Base-by-base conservation (phyloP, 2,888 invertebrate species). In the Cosmia trapezina region DNA sequence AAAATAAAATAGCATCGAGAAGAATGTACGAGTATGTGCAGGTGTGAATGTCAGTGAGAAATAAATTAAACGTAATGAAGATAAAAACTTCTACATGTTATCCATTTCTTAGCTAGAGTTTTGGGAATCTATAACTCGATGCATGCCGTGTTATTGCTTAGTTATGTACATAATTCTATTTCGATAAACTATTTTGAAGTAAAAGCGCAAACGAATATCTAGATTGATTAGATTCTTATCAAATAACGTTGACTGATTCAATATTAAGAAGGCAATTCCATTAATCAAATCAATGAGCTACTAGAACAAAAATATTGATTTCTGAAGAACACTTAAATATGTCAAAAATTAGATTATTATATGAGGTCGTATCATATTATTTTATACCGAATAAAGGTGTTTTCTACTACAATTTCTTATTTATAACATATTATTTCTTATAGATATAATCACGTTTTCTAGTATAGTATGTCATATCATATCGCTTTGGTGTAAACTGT, bases 181-280 rank as follows among this genome's bases (percentile, higher is more conserved):
- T n/a, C 28, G 28, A 28, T 11, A 43, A 14, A 28, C 22, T 12
- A 60, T 60, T 63, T 63, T 51, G 33, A 14, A 28, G 5, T 49
- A 17, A 53, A 51, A 60, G 9, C 12, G 19, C 12, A 37, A 59
- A 22, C 37, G 14, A 66, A 62, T 43, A 63, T 33, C 45, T 17
- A 17, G 53, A 59, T 66, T 76, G 47, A 62, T 71, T 66, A 28
- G 5, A 33, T 12, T 61, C 1, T 63, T 68, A 61, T 68, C 22
- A 49, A 78, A 73, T 73, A 68, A 73, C 17, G 22, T n/a, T 57
- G 49, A 8, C 28, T 56, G 45, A 45, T 54, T 17, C 33, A 51
- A 68, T 41, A 61, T 43, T 28, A 65, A 51, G 33, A 28, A 65
- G n/a, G 17, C 28, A 56, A 49, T 72, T 33, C 57, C 3, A 68